Evolutionary conservation across 2,113 vertebrate genomes (phyloP).

Genomic region (Crotalus horridus): DNA sequence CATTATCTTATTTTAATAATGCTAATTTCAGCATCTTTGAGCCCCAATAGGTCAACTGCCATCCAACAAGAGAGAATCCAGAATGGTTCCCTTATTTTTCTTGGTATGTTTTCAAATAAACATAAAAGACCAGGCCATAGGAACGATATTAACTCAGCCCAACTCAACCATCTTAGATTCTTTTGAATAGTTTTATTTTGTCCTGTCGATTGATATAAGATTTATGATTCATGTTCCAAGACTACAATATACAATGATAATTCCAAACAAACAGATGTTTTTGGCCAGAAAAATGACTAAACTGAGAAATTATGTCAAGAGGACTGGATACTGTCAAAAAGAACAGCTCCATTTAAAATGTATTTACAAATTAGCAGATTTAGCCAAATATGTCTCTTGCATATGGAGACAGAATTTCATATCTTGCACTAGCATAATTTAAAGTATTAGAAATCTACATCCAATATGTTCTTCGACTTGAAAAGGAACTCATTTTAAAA

Average conservation of each 20-base stretch:
- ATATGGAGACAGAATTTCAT: background rate
- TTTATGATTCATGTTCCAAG: background rate
- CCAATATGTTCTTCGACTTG: background rate
- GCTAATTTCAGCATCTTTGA: background rate
- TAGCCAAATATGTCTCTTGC: background rate
- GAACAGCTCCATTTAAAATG: background rate
- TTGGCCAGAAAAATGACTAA: constrained; percentile 1
- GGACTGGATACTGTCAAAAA: background rate
- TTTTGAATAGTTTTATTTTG: background rate
- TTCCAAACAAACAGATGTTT: background rate
- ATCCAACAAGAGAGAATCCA: background rate
- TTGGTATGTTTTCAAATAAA: background rate
- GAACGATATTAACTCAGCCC: background rate
- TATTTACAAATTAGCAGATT: background rate
- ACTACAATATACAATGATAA: background rate
- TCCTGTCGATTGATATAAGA: background rate
- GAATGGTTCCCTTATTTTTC: background rate
- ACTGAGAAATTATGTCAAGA: background rate
- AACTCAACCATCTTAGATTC: too few relatives aligned
- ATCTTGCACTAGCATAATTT: background rate
- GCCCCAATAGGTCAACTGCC: background rate
- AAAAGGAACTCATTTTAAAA: background rate
- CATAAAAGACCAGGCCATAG: background rate
- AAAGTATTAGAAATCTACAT: background rate
- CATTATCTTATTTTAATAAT: background rate